Evolutionary conservation across 2,888 invertebrate species (phyloP).

Genomic region (Drosophila nigritarsus): DNA sequence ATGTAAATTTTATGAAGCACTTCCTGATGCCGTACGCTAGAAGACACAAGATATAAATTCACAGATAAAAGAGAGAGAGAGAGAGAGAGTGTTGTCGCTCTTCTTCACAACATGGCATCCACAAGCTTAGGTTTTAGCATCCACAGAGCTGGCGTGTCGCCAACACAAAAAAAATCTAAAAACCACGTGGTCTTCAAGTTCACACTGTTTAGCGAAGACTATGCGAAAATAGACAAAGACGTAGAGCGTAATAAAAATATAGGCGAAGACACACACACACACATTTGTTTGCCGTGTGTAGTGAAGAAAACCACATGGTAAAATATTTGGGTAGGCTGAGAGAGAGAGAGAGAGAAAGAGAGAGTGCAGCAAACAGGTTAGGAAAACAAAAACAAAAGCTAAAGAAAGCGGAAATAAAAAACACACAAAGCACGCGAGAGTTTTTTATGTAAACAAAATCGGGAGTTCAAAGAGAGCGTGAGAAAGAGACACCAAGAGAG

Average conservation of each 20-base stretch:
- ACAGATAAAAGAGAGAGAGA: slow-evolving; percentile 42
- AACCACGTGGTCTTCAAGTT: slow-evolving; percentile 82
- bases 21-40: slow-evolving; percentile 64
- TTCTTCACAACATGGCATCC: slow-evolving; percentile 53
- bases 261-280: slow-evolving; percentile 47
- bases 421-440: slow-evolving; percentile 56
- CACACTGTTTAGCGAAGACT: slow-evolving; percentile 52
- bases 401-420: slow-evolving; percentile 62
- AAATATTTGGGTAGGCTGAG: slow-evolving; percentile 50
- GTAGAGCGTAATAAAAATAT: slow-evolving; percentile 60
- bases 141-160: slow-evolving; percentile 39
- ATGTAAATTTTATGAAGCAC: slow-evolving; percentile 76
- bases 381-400: slow-evolving; percentile 46
- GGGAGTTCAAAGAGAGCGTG: slow-evolving; percentile 14
- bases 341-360: not conserved
- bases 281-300: slow-evolving; percentile 52
- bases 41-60: slow-evolving; percentile 47
- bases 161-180: slow-evolving; percentile 50
- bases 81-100: slow-evolving; percentile 8
- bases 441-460: slow-evolving; percentile 73
- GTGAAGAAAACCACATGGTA: slow-evolving; percentile 77
- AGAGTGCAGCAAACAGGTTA: slow-evolving; percentile 62
- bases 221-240: slow-evolving; percentile 67
- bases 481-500: not conserved
- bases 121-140: slow-evolving; percentile 54